phyloP scores from a whole-genome alignment of 2,797 vertebrate species.

The Trichosurus vulpecula region DNA sequence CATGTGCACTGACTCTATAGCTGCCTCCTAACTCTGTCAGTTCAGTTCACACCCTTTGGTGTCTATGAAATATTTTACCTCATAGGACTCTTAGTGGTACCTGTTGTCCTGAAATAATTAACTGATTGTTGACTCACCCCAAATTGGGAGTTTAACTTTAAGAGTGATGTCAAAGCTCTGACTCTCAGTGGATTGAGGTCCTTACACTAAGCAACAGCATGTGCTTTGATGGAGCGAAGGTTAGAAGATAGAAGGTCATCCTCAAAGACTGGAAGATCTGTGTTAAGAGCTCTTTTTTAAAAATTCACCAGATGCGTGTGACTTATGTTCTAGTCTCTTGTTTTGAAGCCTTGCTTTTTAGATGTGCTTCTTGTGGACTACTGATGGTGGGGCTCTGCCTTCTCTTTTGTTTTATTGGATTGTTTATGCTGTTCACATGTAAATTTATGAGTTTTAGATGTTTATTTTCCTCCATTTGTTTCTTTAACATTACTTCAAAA shows the following conservation, averaged over 20 bases:
- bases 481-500: background rate
- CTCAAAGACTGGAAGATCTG: too few relatives aligned
- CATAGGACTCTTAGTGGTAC: background rate
- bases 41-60: background rate
- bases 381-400: background rate
- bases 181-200: too few relatives aligned
- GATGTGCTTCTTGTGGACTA: too few relatives aligned
- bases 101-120: background rate
- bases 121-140: background rate
- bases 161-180: too few relatives aligned
- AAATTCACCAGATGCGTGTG: too few relatives aligned
- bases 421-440: background rate
- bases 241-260: too few relatives aligned
- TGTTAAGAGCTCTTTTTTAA: too few relatives aligned
- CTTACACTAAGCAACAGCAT: too few relatives aligned
- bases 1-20: background rate
- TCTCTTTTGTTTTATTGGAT: background rate
- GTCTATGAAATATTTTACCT: background rate
- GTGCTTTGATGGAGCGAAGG: too few relatives aligned
- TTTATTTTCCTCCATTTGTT: background rate
- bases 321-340: too few relatives aligned
- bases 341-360: too few relatives aligned
- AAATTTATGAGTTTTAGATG: background rate
- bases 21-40: background rate
- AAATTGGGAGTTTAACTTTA: too few relatives aligned